phyloP scores from a whole-genome alignment of 1,140 invertebrate genomes.

The Hypsibius dujardini region DNA sequence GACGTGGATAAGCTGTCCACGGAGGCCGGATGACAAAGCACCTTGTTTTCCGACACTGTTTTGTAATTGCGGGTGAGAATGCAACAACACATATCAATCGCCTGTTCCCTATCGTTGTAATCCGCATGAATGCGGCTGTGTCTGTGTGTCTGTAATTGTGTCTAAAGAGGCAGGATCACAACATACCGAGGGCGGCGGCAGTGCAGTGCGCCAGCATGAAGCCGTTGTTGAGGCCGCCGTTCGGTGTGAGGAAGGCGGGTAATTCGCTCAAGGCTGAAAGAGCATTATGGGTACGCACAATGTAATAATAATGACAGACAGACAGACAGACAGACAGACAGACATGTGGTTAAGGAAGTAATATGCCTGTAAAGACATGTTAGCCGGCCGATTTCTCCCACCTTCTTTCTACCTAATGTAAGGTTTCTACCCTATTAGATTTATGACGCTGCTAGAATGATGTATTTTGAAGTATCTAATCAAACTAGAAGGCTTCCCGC shows the following conservation, averaged over 20 bases:
- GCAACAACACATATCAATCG: conserved; percentile 2
- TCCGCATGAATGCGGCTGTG: no score
- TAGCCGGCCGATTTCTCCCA: no score
- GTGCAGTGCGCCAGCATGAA: conserved; percentile 60
- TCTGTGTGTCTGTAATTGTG: no score
- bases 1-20: conserved; percentile 53
- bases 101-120: neutral
- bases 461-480: no score
- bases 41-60: conserved; percentile 53
- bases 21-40: conserved; percentile 51
- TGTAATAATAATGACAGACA: no score
- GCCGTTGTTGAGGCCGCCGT: conserved; percentile 54
- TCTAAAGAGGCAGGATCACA: neutral
- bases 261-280: conserved; percentile 43
- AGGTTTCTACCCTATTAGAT: no score
- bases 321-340: no score
- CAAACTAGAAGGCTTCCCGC: no score
- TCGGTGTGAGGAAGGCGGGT: conserved; percentile 49
- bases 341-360: no score
- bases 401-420: no score
- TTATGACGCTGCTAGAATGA: no score
- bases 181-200: conserved; percentile 46
- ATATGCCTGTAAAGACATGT: no score
- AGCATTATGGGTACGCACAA: neutral
- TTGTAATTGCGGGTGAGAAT: neutral